A percentile compares a stretch with the other conserved stretches of the same genome.
phyloP scores from a whole-genome alignment of 2,888 invertebrate species.

The Lagria hirta region DNA sequence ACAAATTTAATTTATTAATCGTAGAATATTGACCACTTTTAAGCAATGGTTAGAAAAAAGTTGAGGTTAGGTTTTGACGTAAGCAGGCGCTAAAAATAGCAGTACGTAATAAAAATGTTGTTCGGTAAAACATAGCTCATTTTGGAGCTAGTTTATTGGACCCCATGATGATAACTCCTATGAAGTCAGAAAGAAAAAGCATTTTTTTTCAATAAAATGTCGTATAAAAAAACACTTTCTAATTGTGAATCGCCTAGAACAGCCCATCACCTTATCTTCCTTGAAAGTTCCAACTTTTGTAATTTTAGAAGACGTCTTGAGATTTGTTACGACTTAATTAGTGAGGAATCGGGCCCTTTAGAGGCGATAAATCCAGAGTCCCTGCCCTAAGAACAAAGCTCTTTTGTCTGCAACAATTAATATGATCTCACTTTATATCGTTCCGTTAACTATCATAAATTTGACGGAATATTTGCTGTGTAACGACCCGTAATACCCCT shows the following conservation, averaged over 20 bases:
- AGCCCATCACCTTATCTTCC: constrained; percentile 16
- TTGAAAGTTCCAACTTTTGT: constrained; percentile 31
- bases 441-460: constrained; percentile 17
- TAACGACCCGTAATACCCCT: constrained; percentile 13
- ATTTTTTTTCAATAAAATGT: constrained; percentile 8
- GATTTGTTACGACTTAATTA: constrained; percentile 27
- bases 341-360: constrained; percentile 19
- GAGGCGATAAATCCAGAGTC: constrained; percentile 17
- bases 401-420: constrained; percentile 11
- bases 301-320: constrained; percentile 24
- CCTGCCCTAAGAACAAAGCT: constrained; percentile 5
- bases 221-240: too few species aligned
- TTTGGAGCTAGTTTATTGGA: too few species aligned
- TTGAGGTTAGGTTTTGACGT: too few species aligned
- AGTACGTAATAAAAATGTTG: too few species aligned
- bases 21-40: too few species aligned
- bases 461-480: constrained; percentile 5
- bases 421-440: constrained; percentile 13
- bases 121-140: too few species aligned
- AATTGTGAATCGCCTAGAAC: constrained; percentile 14
- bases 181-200: too few species aligned
- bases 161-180: too few species aligned
- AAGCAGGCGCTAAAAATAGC: too few species aligned
- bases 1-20: too few species aligned
- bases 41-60: too few species aligned